These are phyloP conservation scores for Drosophila truncata DNA, from an alignment of 1,140 invertebrate genomes.

Conservation along the genomic window DNA sequence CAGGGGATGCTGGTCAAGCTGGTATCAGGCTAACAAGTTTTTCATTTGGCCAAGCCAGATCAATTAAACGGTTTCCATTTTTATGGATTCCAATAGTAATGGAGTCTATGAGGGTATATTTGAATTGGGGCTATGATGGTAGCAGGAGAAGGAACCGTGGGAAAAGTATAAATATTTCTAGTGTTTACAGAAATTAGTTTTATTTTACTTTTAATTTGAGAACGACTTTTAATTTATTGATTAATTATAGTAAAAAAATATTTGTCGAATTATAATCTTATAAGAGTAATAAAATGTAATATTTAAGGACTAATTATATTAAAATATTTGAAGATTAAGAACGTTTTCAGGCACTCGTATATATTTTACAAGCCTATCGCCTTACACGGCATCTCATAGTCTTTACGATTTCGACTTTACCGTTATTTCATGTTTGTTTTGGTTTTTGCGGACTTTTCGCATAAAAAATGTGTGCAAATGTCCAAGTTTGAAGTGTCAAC, in stretches of 20 bases:
- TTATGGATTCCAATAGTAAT: neutral
- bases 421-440: constrained; percentile 14
- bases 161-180: neutral
- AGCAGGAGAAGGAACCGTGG: neutral
- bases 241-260: no score
- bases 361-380: neutral
- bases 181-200: no score
- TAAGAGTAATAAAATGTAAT: no score
- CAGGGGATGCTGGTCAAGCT: constrained; percentile 44
- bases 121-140: neutral
- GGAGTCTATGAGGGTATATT: neutral
- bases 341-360: no score
- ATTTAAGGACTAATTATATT: no score
- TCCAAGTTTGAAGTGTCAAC: constrained; percentile 73
- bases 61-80: constrained; percentile 66
- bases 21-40: constrained; percentile 65
- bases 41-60: constrained; percentile 37
- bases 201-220: no score
- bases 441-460: constrained; percentile 17
- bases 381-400: neutral
- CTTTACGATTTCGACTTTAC: neutral
- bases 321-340: no score
- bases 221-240: no score
- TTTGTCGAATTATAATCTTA: no score
- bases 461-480: constrained; percentile 62